These are phyloP conservation scores for Xestia sexstrigata DNA, from an alignment of 2,888 invertebrate species.

Conservation along the genomic window DNA sequence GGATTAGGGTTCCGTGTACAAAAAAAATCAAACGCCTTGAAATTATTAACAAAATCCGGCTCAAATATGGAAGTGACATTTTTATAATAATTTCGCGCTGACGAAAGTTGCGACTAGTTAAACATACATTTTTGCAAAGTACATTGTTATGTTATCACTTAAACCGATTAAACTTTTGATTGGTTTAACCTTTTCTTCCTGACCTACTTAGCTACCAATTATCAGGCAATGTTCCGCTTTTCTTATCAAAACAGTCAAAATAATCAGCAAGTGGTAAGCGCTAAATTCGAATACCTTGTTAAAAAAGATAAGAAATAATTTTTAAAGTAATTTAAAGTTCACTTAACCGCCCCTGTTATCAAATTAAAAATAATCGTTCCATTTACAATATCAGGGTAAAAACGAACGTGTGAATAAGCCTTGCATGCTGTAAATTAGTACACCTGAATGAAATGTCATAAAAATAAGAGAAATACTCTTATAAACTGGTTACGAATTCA, in stretches of 20 bases:
- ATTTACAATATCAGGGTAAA: constrained; percentile 4
- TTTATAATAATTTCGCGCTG: too few species aligned
- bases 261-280: background rate
- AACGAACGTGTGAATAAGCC: background rate
- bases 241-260: constrained; percentile 1
- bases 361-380: constrained; percentile 17
- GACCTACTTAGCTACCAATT: background rate
- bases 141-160: constrained; percentile 7
- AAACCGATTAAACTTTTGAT: constrained; percentile 15
- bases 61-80: too few species aligned
- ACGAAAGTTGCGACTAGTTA: too few species aligned
- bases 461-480: background rate
- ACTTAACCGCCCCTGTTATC: background rate
- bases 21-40: too few species aligned
- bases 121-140: background rate
- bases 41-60: too few species aligned
- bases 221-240: background rate
- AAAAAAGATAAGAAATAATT: constrained; percentile 32
- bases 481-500: background rate
- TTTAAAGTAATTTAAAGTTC: background rate
- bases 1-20: too few species aligned
- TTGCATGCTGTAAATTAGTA: constrained; percentile 19
- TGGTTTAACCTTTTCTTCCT: background rate
- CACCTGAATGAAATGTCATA: constrained; percentile 17
- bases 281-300: background rate